Evolutionary conservation across 2,113 vertebrate species (phyloP).

Genomic region (Typhlomys cinereus): DNA sequence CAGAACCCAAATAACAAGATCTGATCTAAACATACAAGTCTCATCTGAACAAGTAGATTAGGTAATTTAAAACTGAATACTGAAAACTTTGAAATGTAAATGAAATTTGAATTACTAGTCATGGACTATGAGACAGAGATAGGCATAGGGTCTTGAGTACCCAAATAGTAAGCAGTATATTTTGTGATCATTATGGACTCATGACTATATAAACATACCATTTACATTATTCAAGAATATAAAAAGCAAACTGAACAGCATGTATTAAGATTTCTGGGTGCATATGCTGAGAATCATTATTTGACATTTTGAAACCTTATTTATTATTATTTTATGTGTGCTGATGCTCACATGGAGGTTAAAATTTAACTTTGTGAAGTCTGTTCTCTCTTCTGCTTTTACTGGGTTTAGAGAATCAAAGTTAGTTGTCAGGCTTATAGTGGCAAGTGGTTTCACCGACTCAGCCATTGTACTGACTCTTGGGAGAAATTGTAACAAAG

Average conservation of each 20-base stretch:
- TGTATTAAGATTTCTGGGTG: background rate
- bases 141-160: no score
- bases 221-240: background rate
- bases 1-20: no score
- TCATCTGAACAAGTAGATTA: background rate
- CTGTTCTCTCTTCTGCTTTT: no score
- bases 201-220: background rate
- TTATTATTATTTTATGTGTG: no score
- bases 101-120: background rate
- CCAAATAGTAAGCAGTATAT: background rate
- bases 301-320: no score
- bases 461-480: no score
- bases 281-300: background rate
- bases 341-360: no score
- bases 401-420: no score
- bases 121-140: background rate
- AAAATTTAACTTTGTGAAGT: no score
- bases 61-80: background rate
- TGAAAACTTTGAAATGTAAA: background rate
- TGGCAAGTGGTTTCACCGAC: no score
- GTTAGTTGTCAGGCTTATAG: no score
- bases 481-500: background rate
- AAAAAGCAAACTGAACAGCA: background rate
- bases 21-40: background rate
- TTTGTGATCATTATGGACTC: background rate